Evolutionary conservation across 2,113 vertebrate species (phyloP).

Genomic region (Antechinus flavipes): DNA sequence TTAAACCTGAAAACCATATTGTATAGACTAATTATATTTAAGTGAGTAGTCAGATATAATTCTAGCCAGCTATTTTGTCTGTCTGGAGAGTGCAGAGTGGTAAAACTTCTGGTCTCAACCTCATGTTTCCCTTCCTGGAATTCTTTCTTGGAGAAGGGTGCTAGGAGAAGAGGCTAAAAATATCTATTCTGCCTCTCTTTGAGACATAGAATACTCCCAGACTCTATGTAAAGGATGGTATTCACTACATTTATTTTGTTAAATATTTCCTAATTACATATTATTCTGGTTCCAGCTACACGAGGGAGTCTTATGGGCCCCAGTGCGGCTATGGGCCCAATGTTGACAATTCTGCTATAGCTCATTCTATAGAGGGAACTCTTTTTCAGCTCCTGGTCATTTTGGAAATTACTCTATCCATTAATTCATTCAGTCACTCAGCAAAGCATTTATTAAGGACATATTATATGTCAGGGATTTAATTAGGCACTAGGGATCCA

Average conservation of each 20-base stretch:
- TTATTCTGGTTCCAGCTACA: neutral
- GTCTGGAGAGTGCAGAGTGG: neutral
- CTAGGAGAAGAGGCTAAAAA: neutral
- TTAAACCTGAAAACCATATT: neutral
- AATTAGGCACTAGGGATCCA: neutral
- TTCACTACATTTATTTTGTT: neutral
- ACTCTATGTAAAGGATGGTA: neutral
- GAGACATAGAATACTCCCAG: neutral
- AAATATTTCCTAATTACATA: neutral
- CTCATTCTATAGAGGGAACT: neutral
- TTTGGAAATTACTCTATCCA: neutral
- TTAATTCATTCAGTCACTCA: neutral
- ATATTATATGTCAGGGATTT: neutral
- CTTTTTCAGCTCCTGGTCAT: neutral
- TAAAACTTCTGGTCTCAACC: neutral
- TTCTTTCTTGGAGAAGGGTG: neutral
- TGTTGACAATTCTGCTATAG: neutral
- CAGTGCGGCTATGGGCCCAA: neutral
- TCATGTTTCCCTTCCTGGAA: neutral
- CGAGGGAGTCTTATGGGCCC: neutral
- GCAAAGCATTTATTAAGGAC: neutral
- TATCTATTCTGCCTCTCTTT: neutral
- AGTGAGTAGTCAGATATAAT: neutral
- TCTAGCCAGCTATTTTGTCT: neutral
- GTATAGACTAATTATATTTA: neutral